phyloP scores from a whole-genome alignment of 2,113 vertebrate genomes.

The Hassar affinis region DNA sequence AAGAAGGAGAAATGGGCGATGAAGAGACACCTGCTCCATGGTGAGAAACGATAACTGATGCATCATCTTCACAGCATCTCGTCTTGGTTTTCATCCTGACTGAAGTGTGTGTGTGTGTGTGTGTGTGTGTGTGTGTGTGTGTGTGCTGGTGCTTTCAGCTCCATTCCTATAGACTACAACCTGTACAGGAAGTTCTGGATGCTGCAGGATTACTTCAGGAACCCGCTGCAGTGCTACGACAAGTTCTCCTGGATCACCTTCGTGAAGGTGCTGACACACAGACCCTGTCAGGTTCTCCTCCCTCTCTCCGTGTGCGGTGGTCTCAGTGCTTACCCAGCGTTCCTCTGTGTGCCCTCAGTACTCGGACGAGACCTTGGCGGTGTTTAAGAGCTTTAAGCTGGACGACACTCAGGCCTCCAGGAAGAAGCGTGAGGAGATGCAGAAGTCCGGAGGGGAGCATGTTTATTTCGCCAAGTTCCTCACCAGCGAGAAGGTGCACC shows the following conservation, averaged over 20 bases:
- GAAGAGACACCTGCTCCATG: slow-evolving; percentile 89
- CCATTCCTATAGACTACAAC: slow-evolving; percentile 98
- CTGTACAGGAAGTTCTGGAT: slow-evolving; percentile 99
- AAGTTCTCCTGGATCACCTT: slow-evolving; percentile 97
- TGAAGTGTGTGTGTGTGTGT: not conserved
- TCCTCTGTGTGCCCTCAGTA: slow-evolving; percentile 70
- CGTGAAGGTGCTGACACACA: slow-evolving; percentile 78
- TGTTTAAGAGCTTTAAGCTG: slow-evolving; percentile 97
- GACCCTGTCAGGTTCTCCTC: not conserved
- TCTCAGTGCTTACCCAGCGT: not conserved
- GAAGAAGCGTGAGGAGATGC: slow-evolving; percentile 90
- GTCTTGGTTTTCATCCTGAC: not conserved
- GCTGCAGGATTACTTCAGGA: slow-evolving; percentile 96
- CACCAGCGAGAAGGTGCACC: slow-evolving; percentile 95
- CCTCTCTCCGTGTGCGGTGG: too few species aligned
- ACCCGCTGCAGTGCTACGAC: slow-evolving; percentile 95
- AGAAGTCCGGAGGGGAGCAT: slow-evolving; percentile 85
- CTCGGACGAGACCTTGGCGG: slow-evolving; percentile 93
- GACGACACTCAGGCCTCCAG: slow-evolving; percentile 96
- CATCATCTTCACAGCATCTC: not conserved
- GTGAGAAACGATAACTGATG: slow-evolving; percentile 62
- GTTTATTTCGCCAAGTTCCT: slow-evolving; percentile 98
- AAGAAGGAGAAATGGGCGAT: slow-evolving; percentile 98
- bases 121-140: slow-evolving; percentile 14
- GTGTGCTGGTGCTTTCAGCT: slow-evolving; percentile 70